These are phyloP conservation scores for Cylas formicarius DNA, from an alignment of 1,140 invertebrate species.

Conservation along the genomic window DNA sequence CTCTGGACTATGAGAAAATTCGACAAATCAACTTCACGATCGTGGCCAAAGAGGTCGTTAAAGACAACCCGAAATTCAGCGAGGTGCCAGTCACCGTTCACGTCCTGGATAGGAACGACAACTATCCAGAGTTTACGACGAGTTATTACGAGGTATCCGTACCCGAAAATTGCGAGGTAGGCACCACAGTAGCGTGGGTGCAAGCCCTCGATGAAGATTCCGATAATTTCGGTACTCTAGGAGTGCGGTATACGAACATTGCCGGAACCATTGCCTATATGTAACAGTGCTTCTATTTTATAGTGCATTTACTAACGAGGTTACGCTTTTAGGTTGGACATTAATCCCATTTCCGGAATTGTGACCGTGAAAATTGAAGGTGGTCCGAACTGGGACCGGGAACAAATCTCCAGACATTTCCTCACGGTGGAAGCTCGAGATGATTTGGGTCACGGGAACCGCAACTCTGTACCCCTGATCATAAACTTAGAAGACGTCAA, in stretches of 20 bases:
- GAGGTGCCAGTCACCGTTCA: constrained; percentile 74
- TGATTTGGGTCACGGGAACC: constrained; percentile 75
- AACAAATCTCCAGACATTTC: constrained; percentile 78
- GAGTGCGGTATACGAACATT: constrained; percentile 80
- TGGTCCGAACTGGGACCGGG: constrained; percentile 73
- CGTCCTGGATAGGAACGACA: constrained; percentile 89
- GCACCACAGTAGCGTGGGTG: constrained; percentile 75
- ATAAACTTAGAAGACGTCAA: constrained; percentile 84
- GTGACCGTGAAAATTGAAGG: constrained; percentile 73
- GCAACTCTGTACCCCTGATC: constrained; percentile 79
- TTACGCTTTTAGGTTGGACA: constrained; percentile 56
- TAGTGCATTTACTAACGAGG: not conserved
- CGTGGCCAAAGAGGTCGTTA: constrained; percentile 74
- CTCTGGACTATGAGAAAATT: constrained; percentile 80
- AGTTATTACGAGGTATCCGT: constrained; percentile 69
- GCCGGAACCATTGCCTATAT: constrained; percentile 73
- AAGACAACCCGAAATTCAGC: constrained; percentile 61
- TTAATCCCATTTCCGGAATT: constrained; percentile 74
- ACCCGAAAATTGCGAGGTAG: constrained; percentile 74
- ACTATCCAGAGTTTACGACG: constrained; percentile 82
- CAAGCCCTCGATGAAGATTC: constrained; percentile 80
- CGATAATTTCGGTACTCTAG: constrained; percentile 74
- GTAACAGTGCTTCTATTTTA: constrained; percentile 50
- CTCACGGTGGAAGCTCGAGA: constrained; percentile 88
- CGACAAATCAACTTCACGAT: constrained; percentile 77